These are phyloP conservation scores for Ganaspis brasiliensis DNA, from an alignment of 2,888 invertebrate genomes.

Conservation along the genomic window DNA sequence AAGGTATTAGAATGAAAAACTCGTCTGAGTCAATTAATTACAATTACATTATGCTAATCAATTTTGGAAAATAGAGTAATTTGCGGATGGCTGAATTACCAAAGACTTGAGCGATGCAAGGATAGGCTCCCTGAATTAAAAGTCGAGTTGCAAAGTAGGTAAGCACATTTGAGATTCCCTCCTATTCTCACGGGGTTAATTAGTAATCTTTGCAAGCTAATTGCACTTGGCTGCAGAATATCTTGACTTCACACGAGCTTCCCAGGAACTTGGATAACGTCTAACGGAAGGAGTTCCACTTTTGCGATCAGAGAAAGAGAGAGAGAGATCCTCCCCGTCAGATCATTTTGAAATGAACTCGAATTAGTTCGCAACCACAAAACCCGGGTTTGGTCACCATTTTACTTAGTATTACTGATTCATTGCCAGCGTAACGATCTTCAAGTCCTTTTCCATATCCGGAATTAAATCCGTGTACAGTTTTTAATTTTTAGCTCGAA, in stretches of 20 bases:
- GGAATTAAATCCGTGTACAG: neutral
- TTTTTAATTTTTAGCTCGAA: no score
- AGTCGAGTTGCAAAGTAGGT: constrained; percentile 55
- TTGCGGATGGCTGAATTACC: neutral
- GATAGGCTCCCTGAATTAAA: neutral
- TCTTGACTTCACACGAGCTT: constrained; percentile 56
- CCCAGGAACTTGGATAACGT: constrained; percentile 51
- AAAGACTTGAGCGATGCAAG: neutral
- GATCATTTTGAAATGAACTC: constrained; percentile 25
- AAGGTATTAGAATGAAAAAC: no score
- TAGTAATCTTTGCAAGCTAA: constrained; percentile 72
- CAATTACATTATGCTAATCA: no score
- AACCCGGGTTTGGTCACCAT: neutral
- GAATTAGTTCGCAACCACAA: neutral
- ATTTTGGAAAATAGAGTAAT: neutral
- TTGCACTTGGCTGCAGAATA: constrained; percentile 64
- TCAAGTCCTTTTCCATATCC: constrained; percentile 11
- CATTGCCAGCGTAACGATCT: neutral
- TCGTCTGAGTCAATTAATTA: no score
- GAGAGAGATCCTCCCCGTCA: neutral
- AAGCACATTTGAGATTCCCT: constrained; percentile 63
- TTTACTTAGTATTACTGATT: constrained; percentile 5
- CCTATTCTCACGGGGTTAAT: constrained; percentile 73
- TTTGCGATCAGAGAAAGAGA: no score
- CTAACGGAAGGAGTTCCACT: constrained; percentile 33